Conservation (phyloP, 2,888 invertebrate genomes). For the Hypsopygia costalis region DNA sequence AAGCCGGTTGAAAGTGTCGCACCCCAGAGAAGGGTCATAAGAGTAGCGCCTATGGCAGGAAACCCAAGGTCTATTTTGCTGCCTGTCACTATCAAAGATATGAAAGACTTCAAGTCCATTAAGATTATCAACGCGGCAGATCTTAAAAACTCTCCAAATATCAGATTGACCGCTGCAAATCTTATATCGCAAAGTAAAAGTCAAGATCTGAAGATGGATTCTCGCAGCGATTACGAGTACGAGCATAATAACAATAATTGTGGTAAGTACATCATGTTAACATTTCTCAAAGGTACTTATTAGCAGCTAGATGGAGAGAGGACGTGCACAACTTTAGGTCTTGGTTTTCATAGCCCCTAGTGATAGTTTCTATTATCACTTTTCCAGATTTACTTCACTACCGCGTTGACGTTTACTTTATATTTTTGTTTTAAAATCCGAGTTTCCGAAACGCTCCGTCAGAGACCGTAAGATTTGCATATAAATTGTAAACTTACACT, state of each 20-base stretch:
- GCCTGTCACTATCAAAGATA: slow-evolving; percentile 85
- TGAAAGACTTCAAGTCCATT: slow-evolving; percentile 86
- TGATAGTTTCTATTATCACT: no score
- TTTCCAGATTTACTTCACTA: no score
- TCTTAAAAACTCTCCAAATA: slow-evolving; percentile 75
- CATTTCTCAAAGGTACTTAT: no score
- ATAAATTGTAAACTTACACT: no score
- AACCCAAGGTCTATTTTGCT: slow-evolving; percentile 84
- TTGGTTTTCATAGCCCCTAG: no score
- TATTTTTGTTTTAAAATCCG: no score
- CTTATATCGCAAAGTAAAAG: slow-evolving; percentile 69
- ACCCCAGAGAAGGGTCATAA: slow-evolving; percentile 62
- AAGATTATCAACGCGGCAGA: slow-evolving; percentile 86
- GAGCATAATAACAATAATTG: slow-evolving; percentile 54
- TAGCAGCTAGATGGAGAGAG: no score
- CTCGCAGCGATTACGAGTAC: slow-evolving; percentile 58
- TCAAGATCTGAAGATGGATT: slow-evolving; percentile 58
- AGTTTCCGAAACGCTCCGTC: no score
- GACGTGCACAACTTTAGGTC: no score
- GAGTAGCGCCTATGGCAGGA: slow-evolving; percentile 71
- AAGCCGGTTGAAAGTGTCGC: slow-evolving; percentile 68
- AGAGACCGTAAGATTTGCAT: no score
- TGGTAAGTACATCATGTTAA: slow-evolving; percentile 45
- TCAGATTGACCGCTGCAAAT: slow-evolving; percentile 75
- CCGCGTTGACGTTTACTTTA: no score